These are phyloP conservation scores for Meandrusa payeni DNA, from an alignment of 2,888 invertebrate genomes.

Conservation along the genomic window DNA sequence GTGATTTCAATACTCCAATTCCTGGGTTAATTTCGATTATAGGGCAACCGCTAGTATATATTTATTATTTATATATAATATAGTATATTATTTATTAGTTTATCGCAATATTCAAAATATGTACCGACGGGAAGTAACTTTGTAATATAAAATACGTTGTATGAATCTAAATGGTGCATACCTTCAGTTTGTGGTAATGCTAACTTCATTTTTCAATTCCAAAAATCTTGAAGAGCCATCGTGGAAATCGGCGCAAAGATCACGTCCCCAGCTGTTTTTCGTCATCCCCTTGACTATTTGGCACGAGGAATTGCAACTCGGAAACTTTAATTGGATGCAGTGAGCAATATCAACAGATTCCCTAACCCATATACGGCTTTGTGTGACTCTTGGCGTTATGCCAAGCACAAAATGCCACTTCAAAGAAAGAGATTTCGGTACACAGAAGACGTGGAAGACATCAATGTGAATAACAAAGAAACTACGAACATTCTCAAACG, in stretches of 20 bases:
- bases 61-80: no score
- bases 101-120: no score
- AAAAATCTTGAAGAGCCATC: no score
- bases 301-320: constrained; percentile 23
- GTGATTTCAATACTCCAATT: no score
- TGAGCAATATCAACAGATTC: constrained; percentile 25
- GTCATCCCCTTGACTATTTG: constrained; percentile 18
- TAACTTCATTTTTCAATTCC: no score
- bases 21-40: no score
- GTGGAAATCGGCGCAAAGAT: constrained; percentile 2
- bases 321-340: constrained; percentile 25
- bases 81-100: no score
- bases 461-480: constrained; percentile 25
- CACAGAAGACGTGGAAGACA: constrained; percentile 20
- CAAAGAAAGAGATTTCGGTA: constrained; percentile 22
- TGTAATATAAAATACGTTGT: no score
- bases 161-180: no score
- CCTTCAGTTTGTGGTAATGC: no score
- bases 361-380: constrained; percentile 23
- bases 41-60: no score
- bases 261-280: constrained; percentile 18
- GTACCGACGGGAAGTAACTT: no score
- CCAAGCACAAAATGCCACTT: constrained; percentile 25
- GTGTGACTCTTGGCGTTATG: constrained; percentile 20
- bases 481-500: constrained; percentile 17